phyloP scores from a whole-genome alignment of 1,140 invertebrate genomes.

The Marisa cornuarietis region DNA sequence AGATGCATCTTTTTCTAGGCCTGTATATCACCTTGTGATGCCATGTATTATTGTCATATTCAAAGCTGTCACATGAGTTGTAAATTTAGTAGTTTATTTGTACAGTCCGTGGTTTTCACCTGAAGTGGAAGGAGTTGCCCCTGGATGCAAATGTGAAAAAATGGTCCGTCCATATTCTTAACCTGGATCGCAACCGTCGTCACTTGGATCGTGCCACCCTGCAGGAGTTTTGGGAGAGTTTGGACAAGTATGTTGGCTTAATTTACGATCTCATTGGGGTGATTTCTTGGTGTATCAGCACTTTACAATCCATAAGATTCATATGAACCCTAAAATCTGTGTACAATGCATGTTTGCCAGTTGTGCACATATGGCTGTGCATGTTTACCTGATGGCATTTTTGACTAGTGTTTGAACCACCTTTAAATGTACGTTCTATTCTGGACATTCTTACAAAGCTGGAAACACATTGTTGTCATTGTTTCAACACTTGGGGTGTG shows the following conservation, averaged over 20 bases:
- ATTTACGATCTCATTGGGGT: neutral
- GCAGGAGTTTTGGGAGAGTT: constrained; percentile 95
- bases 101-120: constrained; percentile 94
- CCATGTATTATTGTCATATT: no score
- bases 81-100: constrained; percentile 48
- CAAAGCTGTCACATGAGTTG: neutral
- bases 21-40: no score
- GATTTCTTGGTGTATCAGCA: neutral
- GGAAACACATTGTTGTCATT: neutral
- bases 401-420: neutral
- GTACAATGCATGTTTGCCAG: neutral
- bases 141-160: constrained; percentile 92
- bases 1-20: no score
- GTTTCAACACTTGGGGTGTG: no score
- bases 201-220: constrained; percentile 96
- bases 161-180: constrained; percentile 94
- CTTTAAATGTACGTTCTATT: neutral
- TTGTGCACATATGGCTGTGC: neutral
- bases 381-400: neutral
- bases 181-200: constrained; percentile 89
- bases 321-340: neutral
- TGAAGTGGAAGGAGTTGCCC: constrained; percentile 96
- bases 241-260: constrained; percentile 81
- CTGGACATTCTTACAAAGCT: neutral
- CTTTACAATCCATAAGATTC: neutral